Percentiles rank a stretch among this genome's conserved stretches.
These are phyloP conservation scores for Ornithorhynchus anatinus DNA, from an alignment of 2,113 vertebrate genomes.

Conservation along the genomic window DNA sequence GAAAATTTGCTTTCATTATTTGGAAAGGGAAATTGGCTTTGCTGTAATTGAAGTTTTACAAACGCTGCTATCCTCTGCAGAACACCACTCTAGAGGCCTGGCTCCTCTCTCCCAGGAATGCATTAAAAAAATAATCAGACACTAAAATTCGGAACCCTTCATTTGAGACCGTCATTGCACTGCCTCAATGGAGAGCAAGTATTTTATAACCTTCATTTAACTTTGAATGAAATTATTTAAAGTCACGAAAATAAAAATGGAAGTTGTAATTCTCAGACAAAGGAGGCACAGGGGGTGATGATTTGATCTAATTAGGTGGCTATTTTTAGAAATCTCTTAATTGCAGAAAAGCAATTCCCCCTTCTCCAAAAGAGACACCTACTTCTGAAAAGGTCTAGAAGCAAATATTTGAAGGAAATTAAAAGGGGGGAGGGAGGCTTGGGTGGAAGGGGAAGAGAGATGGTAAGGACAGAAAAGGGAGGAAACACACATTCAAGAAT, in stretches of 20 bases:
- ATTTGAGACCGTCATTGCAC: neutral
- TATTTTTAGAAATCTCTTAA: neutral
- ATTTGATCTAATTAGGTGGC: neutral
- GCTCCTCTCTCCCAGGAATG: neutral
- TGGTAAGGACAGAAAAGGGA: neutral
- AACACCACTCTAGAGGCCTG: neutral
- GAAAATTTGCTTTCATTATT: neutral
- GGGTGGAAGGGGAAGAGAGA: neutral
- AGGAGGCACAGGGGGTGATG: neutral
- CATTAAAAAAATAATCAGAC: neutral
- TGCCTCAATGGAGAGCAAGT: neutral
- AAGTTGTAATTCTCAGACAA: neutral
- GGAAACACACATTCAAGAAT: neutral
- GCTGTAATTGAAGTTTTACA: neutral
- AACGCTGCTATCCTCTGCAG: neutral
- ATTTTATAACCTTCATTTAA: neutral
- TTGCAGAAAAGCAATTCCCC: neutral
- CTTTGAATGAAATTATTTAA: neutral
- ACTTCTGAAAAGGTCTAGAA: neutral
- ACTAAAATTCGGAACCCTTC: neutral
- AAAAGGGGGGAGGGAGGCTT: too few species aligned
- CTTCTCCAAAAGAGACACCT: neutral
- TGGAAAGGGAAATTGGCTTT: neutral
- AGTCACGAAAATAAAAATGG: constrained; percentile 17
- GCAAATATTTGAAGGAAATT: too few species aligned